Evolutionary conservation across 2,113 vertebrate genomes (phyloP), one percentile per base, ranked within the genome.

Genomic region (Ahaetulla prasina): DNA sequence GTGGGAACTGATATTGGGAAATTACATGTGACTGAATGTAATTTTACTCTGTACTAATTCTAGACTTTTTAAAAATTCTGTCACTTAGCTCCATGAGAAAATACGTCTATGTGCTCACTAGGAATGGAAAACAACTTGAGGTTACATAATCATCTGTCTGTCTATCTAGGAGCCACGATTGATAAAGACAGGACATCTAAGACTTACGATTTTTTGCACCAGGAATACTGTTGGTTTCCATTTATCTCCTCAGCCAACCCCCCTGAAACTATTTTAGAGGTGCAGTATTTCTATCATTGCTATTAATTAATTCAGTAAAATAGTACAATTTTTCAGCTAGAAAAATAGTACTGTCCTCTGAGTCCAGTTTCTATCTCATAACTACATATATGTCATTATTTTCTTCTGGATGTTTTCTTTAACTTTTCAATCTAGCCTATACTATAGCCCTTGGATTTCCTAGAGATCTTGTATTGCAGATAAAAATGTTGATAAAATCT

Each of bases 251-350:
- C 87, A 89, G 54, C 87, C 60, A 91, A 89, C 0, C 93, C 93
- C 23, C 93, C 93, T 85, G 90, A 91, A 35, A 93, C 87, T 68
- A 53, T 93, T 89, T 74, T 93, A n/a, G 45, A 93, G 93, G 93
- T 93, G 52, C n/a, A 30, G 86, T 87, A 22, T 91, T n/a, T 55
- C 18, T 86, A 49, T 57, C 8, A 22, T 23, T 49, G 45, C 10
- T 60, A 87, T 20, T 20, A 43, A 39, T 23, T 54, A 18, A 50
- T 85, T 85, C 7, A 80, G 2, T 80, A n/a, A 35, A 80, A 80
- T 20, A 80, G 22, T 52, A 80, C 18, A 35, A 18, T 52, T 49
- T 27, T 12, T 30, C 87, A 54, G 80, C 12, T 2, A 39, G 35
- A 80, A 80, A 20, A 80, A 30, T 30, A 63, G 60, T 20, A 39